These are phyloP conservation scores for Crotophaga sulcirostris DNA, from an alignment of 2,113 vertebrate genomes.

Conservation along the genomic window DNA sequence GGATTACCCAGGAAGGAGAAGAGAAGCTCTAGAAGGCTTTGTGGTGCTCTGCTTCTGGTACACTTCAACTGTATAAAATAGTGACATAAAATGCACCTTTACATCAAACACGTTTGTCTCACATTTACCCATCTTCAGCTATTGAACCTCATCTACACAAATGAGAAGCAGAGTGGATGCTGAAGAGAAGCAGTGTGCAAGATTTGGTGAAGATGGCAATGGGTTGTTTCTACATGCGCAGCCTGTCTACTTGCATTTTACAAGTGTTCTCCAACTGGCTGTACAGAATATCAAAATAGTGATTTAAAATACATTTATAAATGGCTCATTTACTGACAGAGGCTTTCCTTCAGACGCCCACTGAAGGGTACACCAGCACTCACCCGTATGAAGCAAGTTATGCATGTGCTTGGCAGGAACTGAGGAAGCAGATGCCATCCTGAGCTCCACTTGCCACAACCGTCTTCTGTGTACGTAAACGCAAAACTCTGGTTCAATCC, in stretches of 20 bases:
- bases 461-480: accelerated
- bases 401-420: not conserved
- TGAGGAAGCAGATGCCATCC: not conserved
- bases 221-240: not conserved
- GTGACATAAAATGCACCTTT: not conserved
- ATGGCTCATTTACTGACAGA: not conserved
- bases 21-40: not conserved
- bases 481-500: not conserved
- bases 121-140: not conserved
- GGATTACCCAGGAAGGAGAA: not conserved
- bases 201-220: accelerated
- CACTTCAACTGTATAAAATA: not conserved
- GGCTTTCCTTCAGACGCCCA: not conserved
- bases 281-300: not conserved
- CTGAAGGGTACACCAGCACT: not conserved
- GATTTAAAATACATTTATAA: not conserved
- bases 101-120: not conserved
- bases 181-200: not conserved
- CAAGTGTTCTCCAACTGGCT: not conserved
- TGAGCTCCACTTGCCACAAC: not conserved
- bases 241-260: not conserved
- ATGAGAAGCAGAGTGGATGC: not conserved
- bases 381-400: not conserved
- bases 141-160: not conserved
- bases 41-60: not conserved